These are phyloP conservation scores for Eriocheir sinensis DNA, from an alignment of 1,140 invertebrate genomes.

Conservation along the genomic window DNA sequence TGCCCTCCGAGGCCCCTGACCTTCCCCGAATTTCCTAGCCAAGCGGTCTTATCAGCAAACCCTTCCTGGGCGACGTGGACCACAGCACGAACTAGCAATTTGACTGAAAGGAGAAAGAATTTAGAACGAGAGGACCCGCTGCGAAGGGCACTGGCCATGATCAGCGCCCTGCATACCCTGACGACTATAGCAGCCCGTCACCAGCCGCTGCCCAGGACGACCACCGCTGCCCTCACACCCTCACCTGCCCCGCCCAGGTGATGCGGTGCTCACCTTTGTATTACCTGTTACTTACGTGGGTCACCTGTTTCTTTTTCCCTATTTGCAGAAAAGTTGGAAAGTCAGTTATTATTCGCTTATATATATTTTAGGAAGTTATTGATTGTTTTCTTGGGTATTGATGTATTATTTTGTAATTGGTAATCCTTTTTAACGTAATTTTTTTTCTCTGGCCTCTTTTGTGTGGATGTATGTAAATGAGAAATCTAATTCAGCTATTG, in stretches of 20 bases:
- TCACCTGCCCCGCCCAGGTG: not conserved
- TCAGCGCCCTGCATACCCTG: not conserved
- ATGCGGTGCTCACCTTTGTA: not conserved
- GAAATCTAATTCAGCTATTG: not conserved
- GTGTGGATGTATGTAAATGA: not conserved
- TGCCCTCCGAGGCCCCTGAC: too few relatives aligned
- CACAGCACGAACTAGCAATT: not conserved
- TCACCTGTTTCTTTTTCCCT: not conserved
- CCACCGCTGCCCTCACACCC: not conserved
- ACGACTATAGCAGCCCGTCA: too few relatives aligned
- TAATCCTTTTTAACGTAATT: not conserved
- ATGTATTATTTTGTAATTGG: not conserved
- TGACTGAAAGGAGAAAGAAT: not conserved
- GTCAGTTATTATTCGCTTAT: too few relatives aligned
- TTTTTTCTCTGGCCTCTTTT: not conserved
- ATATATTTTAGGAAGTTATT: not conserved
- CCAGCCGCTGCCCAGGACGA: not conserved
- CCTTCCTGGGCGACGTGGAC: not conserved
- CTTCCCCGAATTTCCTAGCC: not conserved
- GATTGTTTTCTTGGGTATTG: not conserved
- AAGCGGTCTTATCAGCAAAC: not conserved
- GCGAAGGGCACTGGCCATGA: not conserved
- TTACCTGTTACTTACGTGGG: too few relatives aligned
- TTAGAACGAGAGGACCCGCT: conserved; percentile 20
- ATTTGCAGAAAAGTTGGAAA: too few relatives aligned